Percentiles rank a stretch among this genome's conserved stretches.
Conservation (phyloP, 1,140 invertebrate genomes). For the Macrosteles quadrilineatus region DNA sequence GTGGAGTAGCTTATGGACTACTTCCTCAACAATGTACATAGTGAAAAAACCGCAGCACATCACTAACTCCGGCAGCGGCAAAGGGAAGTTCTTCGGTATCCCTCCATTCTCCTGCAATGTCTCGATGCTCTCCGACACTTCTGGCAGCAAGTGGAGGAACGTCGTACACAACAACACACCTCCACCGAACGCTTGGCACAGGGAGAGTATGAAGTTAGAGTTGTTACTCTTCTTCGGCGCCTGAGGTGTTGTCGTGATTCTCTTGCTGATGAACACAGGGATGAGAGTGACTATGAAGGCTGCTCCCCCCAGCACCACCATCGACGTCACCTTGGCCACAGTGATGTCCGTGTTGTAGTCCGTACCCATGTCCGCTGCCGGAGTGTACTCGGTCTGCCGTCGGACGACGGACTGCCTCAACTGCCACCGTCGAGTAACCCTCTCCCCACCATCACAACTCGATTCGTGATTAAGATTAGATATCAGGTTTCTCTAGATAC, state of each 20-base stretch:
- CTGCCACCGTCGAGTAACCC: too few relatives aligned
- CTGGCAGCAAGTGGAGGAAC: constrained; percentile 87
- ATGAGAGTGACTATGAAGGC: constrained; percentile 8
- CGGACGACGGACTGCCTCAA: too few relatives aligned
- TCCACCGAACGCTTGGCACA: constrained; percentile 80
- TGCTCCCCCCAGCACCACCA: neutral
- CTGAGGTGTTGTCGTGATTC: neutral
- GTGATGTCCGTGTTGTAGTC: constrained; percentile 4
- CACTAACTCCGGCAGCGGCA: constrained; percentile 56
- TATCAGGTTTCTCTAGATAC: neutral
- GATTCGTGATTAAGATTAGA: neutral
- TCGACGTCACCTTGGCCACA: constrained; percentile 4
- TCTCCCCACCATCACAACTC: neutral
- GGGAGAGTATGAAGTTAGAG: constrained; percentile 16
- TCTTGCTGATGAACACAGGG: neutral
- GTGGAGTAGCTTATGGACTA: constrained; percentile 49
- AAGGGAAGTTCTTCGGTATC: constrained; percentile 25
- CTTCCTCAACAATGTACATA: constrained; percentile 58
- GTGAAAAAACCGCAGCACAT: constrained; percentile 60
- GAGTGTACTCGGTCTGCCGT: too few relatives aligned
- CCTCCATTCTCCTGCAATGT: constrained; percentile 5
- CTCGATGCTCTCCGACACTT: constrained; percentile 65
- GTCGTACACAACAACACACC: constrained; percentile 89
- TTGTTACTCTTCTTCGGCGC: neutral
- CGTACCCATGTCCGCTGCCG: neutral